These are phyloP conservation scores for Brachionus koreanus DNA, from an alignment of 1,140 invertebrate genomes.

Conservation along the genomic window DNA sequence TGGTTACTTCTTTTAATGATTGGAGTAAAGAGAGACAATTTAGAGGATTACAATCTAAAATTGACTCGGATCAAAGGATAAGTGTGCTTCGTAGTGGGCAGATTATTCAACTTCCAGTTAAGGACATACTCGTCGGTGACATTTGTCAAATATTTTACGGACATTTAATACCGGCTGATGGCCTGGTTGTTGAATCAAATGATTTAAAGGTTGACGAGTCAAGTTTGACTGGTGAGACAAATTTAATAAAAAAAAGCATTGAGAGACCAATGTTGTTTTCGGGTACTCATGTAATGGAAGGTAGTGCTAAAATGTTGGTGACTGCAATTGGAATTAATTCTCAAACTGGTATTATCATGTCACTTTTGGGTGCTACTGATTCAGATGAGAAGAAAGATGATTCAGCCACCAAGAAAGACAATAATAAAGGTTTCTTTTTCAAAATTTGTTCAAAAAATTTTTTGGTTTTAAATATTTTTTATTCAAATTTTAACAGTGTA, in stretches of 20 bases:
- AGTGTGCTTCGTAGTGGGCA: slow-evolving; percentile 85
- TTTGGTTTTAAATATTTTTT: neutral
- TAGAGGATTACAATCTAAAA: slow-evolving; percentile 88
- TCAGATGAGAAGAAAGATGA: neutral
- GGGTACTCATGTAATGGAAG: slow-evolving; percentile 99
- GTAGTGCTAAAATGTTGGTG: slow-evolving; percentile 97
- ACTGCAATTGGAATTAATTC: slow-evolving; percentile 97
- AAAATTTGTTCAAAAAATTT: neutral
- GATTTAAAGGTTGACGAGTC: slow-evolving; percentile 98
- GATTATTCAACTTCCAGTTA: slow-evolving; percentile 87
- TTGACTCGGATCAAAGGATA: slow-evolving; percentile 98
- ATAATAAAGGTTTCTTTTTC: neutral
- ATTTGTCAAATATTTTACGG: slow-evolving; percentile 77
- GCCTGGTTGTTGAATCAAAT: slow-evolving; percentile 94
- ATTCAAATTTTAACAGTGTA: neutral
- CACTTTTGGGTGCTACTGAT: slow-evolving; percentile 72
- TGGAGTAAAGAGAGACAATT: slow-evolving; percentile 98
- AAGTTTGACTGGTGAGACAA: slow-evolving; percentile 95
- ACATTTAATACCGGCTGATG: slow-evolving; percentile 94
- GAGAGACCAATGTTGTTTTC: slow-evolving; percentile 83
- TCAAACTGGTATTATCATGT: slow-evolving; percentile 98
- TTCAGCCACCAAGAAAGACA: neutral
- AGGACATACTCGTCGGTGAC: slow-evolving; percentile 96
- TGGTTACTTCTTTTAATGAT: slow-evolving; percentile 98
- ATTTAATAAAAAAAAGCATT: slow-evolving; percentile 96